phyloP scores from a whole-genome alignment of 2,888 invertebrate species.

The Sclerodermus sp. region DNA sequence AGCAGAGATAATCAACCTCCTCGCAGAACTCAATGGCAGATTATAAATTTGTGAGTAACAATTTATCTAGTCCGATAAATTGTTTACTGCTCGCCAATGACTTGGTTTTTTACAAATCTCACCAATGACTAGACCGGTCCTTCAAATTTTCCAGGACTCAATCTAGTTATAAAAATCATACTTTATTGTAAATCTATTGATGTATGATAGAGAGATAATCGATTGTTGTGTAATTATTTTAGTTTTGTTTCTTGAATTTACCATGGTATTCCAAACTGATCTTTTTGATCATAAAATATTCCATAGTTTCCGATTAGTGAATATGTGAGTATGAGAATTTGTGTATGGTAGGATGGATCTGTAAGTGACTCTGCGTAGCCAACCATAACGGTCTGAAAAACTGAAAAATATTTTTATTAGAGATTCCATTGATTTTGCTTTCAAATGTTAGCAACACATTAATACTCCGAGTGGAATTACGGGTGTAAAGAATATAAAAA shows the following conservation, averaged over 20 bases:
- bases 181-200: not conserved
- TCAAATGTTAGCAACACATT: no score
- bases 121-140: conserved; percentile 87
- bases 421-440: not conserved
- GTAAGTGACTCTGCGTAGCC: conserved; percentile 98
- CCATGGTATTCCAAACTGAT: conserved; percentile 76
- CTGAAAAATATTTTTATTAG: conserved; percentile 59
- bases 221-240: no score
- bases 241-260: conserved; percentile 49
- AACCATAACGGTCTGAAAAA: conserved; percentile 99
- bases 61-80: conserved; percentile 83
- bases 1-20: conserved; percentile 94
- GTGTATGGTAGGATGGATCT: conserved; percentile 95
- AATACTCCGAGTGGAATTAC: no score
- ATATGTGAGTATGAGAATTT: conserved; percentile 94
- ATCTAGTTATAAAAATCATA: conserved; percentile 68
- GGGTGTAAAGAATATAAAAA: no score
- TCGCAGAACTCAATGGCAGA: conserved; percentile 88
- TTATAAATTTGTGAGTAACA: conserved; percentile 81
- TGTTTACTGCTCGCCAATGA: conserved; percentile 84
- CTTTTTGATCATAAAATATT: conserved; percentile 73
- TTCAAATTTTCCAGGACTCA: conserved; percentile 90
- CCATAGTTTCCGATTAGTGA: conserved; percentile 98
- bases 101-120: conserved; percentile 84
- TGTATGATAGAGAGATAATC: no score